Evolutionary conservation across 2,888 invertebrate species (phyloP), one percentile per base, ranked within the genome.

Genomic region (Drosophila maculinotata): DNA sequence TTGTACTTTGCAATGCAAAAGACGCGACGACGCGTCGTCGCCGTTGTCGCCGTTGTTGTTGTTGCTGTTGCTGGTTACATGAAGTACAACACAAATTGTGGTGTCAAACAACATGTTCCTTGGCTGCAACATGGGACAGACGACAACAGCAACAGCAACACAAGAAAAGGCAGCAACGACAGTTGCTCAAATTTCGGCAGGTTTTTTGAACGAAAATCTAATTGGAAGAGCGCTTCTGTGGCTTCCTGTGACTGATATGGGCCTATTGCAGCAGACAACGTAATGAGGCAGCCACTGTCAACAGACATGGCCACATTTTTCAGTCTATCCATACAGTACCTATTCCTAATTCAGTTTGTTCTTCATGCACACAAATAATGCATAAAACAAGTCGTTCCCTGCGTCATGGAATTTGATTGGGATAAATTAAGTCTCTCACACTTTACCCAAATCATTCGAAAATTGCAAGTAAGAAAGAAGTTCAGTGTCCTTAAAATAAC

Each of bases 21-120:
- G 83, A 76, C 73, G 71, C 79, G 68, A 49, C 45, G 30, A 45
- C 31, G 45, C 45, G 45, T 45, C 31, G 45, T 45, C 59, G 36
- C 44, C 44, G 49, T 47, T 26, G 66, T 42, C 35, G 20, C 33
- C 25, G 48, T 48, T 38, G 30, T 33, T 44, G 41, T 23, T 48
- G 52, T 41, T 47, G 51, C 35, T 52, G 56, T 63, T 51, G 53
- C 51, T 68, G 72, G 60, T 67, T 80, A 74, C 76, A 68, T 71
- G 82, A 74, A 68, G 70, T 79, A 75, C 79, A 80, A 84, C 86
- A 89, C 88, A 88, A 89, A 87, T 89, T 89, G 79, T 79, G 84
- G 89, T 89, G 89, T 89, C 79, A 86, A 89, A 89, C 89, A 89
- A 75, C 89, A 83, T 89, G 89, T 89, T 89, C 35, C 44, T 69